Base-by-base conservation (phyloP, 2,888 invertebrate genomes). In the Eupithecia tripunctaria region DNA sequence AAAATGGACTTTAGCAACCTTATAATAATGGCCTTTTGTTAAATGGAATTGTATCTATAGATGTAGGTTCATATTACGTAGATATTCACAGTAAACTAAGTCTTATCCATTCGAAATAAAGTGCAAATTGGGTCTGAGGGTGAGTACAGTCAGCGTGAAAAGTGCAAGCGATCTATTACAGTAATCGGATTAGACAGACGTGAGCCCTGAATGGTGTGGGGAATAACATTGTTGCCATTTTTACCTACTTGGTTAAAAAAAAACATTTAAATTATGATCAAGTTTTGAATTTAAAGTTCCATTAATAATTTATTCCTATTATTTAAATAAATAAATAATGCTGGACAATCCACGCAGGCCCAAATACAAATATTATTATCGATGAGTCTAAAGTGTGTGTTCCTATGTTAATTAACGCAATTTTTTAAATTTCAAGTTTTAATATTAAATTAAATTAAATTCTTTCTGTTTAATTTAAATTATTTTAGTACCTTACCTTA, bases 121-220 rank as follows among this genome's bases (percentile, higher is more conserved):
- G 71, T 63, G 2, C 8, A 41, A 59, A 29, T 29, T 64, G 27
- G 3, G 25, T 21, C 10, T 27, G 36, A 67, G 51, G 25, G 78
- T 80, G 72, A 78, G 76, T 64, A 76, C 82, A 81, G 76, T 80
- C 80, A 78, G 79, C 76, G 80, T 77, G 82, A 82, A 86, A 91
- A 91, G 89, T 89, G 85, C 81, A 83, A 76, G 83, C 88, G 90
- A 93, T 93, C 90, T 88, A 89, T 92, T 91, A 91, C 82, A 80
- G 78, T 92, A 93, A 93, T 89, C 92, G 86, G 92, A 86, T 93
- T 91, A 90, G n/a, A 71, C 70, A 79, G 84, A 90, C 89, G 91
- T 89, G 91, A 82, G 82, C 78, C 80, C 78, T 88, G 88, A 88
- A 90, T 90, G 81, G 89, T 87, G 86, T 78, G 78, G 79, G 62